Conservation (phyloP, 2,113 vertebrate species). For the Gymnocephalus cernua region DNA sequence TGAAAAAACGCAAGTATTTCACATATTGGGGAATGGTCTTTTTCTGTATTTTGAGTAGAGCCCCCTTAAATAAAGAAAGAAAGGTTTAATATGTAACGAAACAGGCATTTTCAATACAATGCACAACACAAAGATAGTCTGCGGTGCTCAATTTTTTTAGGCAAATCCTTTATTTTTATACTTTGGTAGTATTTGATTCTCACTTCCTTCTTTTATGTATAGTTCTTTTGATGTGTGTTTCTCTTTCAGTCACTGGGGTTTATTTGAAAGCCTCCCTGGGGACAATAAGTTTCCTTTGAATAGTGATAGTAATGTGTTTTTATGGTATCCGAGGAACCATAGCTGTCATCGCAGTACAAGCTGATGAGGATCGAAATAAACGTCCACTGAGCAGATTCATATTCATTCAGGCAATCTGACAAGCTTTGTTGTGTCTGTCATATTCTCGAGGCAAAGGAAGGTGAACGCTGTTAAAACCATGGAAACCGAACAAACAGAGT, state of each 20-base stretch:
- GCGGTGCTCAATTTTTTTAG: background rate
- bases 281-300: slow-evolving; percentile 31
- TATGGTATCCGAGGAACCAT: slow-evolving; percentile 9
- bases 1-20: too few relatives aligned
- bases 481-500: slow-evolving; percentile 47
- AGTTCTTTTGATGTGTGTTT: background rate
- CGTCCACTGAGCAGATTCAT: slow-evolving; percentile 38
- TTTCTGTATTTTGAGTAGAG: too few relatives aligned
- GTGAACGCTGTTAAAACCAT: slow-evolving; percentile 39
- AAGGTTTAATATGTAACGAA: background rate
- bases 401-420: slow-evolving; percentile 52
- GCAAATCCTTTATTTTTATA: background rate
- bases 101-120: background rate
- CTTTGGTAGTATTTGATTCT: background rate
- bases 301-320: slow-evolving; percentile 32
- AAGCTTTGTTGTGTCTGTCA: slow-evolving; percentile 57
- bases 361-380: slow-evolving; percentile 52
- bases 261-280: slow-evolving; percentile 38
- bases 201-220: background rate
- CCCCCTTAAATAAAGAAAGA: background rate
- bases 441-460: slow-evolving; percentile 30
- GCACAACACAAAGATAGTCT: background rate
- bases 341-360: slow-evolving; percentile 34
- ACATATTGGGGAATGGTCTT: too few relatives aligned
- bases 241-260: slow-evolving; percentile 1